These are phyloP conservation scores for Melitaea athalia DNA, from an alignment of 2,888 invertebrate genomes.

Conservation along the genomic window DNA sequence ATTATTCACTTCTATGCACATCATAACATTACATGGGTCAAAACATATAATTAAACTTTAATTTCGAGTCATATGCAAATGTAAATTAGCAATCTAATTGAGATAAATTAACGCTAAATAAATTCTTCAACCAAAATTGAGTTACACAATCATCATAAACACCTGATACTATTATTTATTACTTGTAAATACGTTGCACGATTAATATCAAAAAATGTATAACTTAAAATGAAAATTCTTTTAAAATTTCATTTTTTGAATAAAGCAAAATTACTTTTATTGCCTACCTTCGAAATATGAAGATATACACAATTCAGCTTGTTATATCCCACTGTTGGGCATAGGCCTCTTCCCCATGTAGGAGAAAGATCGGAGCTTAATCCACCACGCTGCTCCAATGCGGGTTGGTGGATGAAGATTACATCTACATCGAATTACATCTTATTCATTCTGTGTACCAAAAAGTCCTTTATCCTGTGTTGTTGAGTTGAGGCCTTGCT, in stretches of 20 bases:
- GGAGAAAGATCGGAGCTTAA: no score
- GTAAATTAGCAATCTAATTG: constrained; percentile 24
- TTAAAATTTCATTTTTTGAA: background rate
- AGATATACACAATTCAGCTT: no score
- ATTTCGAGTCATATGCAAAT: constrained; percentile 18
- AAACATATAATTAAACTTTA: background rate
- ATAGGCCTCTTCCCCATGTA: no score
- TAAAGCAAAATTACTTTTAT: no score
- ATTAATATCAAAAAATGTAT: constrained; percentile 25
- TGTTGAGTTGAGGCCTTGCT: no score
- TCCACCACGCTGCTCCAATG: no score
- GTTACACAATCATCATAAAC: constrained; percentile 24
- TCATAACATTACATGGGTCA: background rate
- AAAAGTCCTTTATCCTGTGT: no score
- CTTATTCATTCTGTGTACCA: no score
- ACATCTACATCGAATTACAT: no score
- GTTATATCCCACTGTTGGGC: no score
- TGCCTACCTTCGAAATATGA: no score
- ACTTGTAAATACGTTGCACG: constrained; percentile 26
- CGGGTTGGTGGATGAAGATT: no score
- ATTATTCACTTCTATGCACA: background rate
- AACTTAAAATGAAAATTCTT: constrained; percentile 10
- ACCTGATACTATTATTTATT: constrained; percentile 33
- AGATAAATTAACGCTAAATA: constrained; percentile 29
- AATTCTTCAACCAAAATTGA: constrained; percentile 22